Evolutionary conservation across 2,888 invertebrate species (phyloP).

Genomic region (Conchocele bisecta): DNA sequence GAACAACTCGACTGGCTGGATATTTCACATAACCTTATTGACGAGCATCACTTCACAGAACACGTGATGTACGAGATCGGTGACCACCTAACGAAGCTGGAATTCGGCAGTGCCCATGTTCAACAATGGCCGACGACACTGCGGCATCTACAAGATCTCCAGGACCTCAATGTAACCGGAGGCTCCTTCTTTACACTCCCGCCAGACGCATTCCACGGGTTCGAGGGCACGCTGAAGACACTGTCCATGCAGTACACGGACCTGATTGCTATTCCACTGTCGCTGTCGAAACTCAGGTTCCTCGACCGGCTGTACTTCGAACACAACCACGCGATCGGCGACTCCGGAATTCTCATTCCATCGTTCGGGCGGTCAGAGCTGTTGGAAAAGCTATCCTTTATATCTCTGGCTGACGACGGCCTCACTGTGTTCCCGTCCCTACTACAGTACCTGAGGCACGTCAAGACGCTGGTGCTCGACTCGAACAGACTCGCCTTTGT

Average conservation of each 20-base stretch:
- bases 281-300: slow-evolving; percentile 47
- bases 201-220: slow-evolving; percentile 61
- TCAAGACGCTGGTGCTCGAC: slow-evolving; percentile 55
- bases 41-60: slow-evolving; percentile 42
- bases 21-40: slow-evolving; percentile 55
- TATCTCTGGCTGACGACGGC: slow-evolving; percentile 58
- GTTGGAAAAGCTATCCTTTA: slow-evolving; percentile 37
- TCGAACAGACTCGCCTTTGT: slow-evolving; percentile 62
- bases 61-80: slow-evolving; percentile 52
- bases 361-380: slow-evolving; percentile 39
- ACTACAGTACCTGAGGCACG: slow-evolving; percentile 43
- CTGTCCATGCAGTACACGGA: slow-evolving; percentile 58
- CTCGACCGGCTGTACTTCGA: slow-evolving; percentile 53
- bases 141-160: slow-evolving; percentile 51
- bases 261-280: slow-evolving; percentile 58
- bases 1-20: slow-evolving; percentile 34
- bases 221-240: slow-evolving; percentile 59
- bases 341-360: slow-evolving; percentile 61
- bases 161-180: slow-evolving; percentile 47
- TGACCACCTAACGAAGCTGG: slow-evolving; percentile 40
- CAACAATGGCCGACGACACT: slow-evolving; percentile 54
- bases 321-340: slow-evolving; percentile 59
- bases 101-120: slow-evolving; percentile 46
- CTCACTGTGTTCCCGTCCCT: slow-evolving; percentile 59
- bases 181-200: slow-evolving; percentile 55